Conservation (phyloP, 2,888 invertebrate species). For the Zygogramma bicolorata region DNA sequence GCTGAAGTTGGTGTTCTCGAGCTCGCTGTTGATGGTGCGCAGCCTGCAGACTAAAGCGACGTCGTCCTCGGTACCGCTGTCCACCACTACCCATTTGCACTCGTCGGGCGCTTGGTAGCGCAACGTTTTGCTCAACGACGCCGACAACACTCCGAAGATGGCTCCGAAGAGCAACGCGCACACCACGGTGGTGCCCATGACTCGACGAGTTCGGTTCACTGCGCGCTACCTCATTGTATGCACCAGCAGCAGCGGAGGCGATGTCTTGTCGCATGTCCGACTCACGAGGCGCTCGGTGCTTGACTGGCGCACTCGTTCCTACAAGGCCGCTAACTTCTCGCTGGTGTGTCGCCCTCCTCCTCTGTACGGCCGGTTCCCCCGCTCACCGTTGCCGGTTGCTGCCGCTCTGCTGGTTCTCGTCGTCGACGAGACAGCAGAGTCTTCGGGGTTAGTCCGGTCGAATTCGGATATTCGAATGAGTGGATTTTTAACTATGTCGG, state of each 20-base stretch:
- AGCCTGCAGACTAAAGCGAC: conserved; percentile 81
- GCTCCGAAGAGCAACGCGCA: conserved; percentile 73
- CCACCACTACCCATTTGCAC: conserved; percentile 82
- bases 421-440: conserved; percentile 23
- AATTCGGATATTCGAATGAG: too few relatives aligned
- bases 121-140: conserved; percentile 72
- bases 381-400: conserved; percentile 57
- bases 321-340: conserved; percentile 67
- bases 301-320: conserved; percentile 63
- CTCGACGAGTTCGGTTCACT: conserved; percentile 48
- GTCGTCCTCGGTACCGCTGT: conserved; percentile 72
- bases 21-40: conserved; percentile 83
- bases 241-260: conserved; percentile 48
- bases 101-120: conserved; percentile 86
- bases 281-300: conserved; percentile 73
- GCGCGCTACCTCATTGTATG: conserved; percentile 59
- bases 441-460: too few relatives aligned
- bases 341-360: conserved; percentile 63
- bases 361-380: conserved; percentile 42
- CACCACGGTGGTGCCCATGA: conserved; percentile 70
- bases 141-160: conserved; percentile 73
- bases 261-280: conserved; percentile 64
- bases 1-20: conserved; percentile 86
- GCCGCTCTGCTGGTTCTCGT: conserved; percentile 47
- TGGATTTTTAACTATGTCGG: too few relatives aligned